These are phyloP conservation scores for Panthera uncia DNA, from an alignment of 2,113 vertebrate species.

Conservation along the genomic window DNA sequence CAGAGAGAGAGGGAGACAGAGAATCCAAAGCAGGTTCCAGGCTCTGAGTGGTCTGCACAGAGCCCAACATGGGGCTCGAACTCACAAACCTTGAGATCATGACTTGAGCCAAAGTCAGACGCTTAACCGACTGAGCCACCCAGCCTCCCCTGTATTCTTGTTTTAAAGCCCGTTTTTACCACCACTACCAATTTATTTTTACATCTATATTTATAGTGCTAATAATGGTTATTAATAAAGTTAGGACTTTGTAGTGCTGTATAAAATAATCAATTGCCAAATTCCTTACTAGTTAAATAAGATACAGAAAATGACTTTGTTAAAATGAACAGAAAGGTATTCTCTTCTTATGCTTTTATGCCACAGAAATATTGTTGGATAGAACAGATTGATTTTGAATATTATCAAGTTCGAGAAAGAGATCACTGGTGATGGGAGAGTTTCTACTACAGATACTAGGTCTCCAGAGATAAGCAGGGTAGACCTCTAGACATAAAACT, in stretches of 20 bases:
- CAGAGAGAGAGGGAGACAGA: no score
- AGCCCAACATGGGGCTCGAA: no score
- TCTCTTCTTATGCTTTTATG: neutral
- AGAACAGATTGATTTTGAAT: neutral
- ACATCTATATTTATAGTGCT: neutral
- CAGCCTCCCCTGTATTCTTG: neutral
- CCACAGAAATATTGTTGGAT: neutral
- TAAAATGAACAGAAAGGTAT: slow-evolving; percentile 12
- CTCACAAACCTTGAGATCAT: no score
- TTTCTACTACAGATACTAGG: neutral
- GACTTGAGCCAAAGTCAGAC: no score
- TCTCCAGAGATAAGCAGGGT: neutral
- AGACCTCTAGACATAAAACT: neutral
- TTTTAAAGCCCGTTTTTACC: neutral
- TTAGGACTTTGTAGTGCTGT: neutral
- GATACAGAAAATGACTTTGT: neutral
- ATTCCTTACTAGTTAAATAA: neutral
- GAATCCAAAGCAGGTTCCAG: no score
- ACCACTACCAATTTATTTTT: neutral
- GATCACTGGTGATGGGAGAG: neutral
- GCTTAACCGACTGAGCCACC: no score
- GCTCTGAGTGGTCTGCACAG: no score
- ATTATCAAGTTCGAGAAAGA: neutral
- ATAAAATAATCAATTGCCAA: slow-evolving; percentile 4
- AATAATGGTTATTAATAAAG: slow-evolving; percentile 3